Evolutionary conservation across 2,113 vertebrate genomes (phyloP).

Genomic region (Otolemur garnettii): DNA sequence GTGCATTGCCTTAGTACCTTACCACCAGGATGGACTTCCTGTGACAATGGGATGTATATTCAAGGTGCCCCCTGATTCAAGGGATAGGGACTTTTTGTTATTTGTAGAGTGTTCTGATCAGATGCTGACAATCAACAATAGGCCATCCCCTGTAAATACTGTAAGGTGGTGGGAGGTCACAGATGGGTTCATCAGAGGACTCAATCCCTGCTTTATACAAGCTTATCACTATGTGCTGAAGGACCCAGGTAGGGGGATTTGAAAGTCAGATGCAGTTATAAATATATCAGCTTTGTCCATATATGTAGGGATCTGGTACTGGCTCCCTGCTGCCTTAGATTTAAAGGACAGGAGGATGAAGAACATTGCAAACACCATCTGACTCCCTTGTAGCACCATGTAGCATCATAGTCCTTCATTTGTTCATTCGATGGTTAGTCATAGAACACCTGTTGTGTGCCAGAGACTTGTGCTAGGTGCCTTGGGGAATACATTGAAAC

Average conservation of each 20-base stretch:
- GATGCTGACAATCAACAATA: not conserved
- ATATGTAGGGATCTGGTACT: not conserved
- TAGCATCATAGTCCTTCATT: not conserved
- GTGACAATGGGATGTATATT: not conserved
- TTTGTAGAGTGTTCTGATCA: not conserved
- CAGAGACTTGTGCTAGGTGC: not conserved
- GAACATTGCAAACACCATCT: not conserved
- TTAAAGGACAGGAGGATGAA: not conserved
- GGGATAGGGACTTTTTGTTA: slow-evolving; percentile 31
- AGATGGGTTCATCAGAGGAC: not conserved
- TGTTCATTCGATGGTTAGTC: not conserved
- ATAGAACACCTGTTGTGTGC: not conserved
- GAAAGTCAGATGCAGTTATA: slow-evolving; percentile 46
- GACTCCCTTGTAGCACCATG: not conserved
- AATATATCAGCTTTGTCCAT: slow-evolving; percentile 33
- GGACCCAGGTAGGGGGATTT: slow-evolving; percentile 24
- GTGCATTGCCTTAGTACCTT: not conserved
- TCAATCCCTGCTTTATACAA: slow-evolving; percentile 46
- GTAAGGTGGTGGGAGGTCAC: slow-evolving; percentile 15
- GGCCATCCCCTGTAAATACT: not conserved
- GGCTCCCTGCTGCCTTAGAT: slow-evolving; percentile 22
- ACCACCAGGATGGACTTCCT: not conserved
- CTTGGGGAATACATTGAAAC: not conserved
- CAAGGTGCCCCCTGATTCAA: not conserved
- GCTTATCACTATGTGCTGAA: slow-evolving; percentile 63